phyloP scores from a whole-genome alignment of 2,797 vertebrate genomes.

The Enoplosus armatus region DNA sequence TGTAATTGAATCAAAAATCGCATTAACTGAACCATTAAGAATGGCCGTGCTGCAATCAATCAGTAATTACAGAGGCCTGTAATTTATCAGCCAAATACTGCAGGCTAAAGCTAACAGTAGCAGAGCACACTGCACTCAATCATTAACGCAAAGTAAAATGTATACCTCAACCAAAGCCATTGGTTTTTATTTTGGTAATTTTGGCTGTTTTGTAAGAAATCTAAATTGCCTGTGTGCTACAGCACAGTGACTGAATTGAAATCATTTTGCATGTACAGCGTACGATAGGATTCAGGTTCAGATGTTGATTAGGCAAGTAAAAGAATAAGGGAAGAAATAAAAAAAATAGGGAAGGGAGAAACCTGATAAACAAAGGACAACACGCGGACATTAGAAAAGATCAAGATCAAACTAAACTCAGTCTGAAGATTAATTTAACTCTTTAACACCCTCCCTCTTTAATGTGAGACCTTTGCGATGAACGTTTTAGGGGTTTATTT shows the following conservation, averaged over 20 bases:
- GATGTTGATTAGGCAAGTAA: no score
- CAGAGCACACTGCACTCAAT: not conserved
- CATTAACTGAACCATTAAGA: constrained; percentile 49
- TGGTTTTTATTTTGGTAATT: not conserved
- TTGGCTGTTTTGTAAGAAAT: not conserved
- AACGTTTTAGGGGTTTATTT: not conserved
- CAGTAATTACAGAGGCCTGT: constrained; percentile 36
- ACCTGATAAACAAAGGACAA: not conserved
- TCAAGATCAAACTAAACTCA: no score
- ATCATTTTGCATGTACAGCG: no score
- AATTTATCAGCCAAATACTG: constrained; percentile 52
- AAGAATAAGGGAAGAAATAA: no score
- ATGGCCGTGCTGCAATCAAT: constrained; percentile 39
- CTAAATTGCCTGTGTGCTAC: not conserved
- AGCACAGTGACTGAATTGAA: no score
- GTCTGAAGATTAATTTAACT: no score
- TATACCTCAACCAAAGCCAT: not conserved
- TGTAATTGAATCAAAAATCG: constrained; percentile 57
- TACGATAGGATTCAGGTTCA: no score
- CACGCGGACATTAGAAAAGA: no score
- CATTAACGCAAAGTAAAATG: not conserved
- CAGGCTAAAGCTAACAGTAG: constrained; percentile 25
- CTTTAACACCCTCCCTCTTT: not conserved
- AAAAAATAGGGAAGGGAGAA: not conserved
- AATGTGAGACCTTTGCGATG: not conserved